Evolutionary conservation across 2,113 vertebrate genomes (phyloP), one percentile per base, ranked within the genome.

Genomic region (Gadus chalcogrammus): DNA sequence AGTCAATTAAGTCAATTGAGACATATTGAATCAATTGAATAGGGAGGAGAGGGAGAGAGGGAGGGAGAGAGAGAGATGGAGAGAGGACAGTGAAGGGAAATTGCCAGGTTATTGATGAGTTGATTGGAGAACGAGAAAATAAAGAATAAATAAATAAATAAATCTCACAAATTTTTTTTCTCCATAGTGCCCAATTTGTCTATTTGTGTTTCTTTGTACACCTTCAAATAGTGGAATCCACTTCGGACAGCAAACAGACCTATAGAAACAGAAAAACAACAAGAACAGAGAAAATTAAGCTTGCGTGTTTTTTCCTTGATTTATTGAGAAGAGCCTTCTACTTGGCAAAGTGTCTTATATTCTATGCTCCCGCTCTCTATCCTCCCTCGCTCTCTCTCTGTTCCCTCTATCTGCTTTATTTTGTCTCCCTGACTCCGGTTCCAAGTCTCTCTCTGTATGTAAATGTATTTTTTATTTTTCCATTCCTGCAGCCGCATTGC

Each of bases 271-370:
- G 72, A 24, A 31, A 31, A 31, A 31, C 4, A 83, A 87, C 70
- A 73, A 24, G 2, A 24, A 24, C 78, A 67, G 79, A 75, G 76
- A 82, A 58, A 82, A 82, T 77, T 76, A 64, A 53, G 64, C 38
- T 65, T 38, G n/a, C 74, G 63, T 38, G 61, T 72, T 67, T 81
- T 81, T 72, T 38, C 77, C 91, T 78, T 89, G 85, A 87, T 87
- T 78, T 81, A 71, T 76, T 58, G 72, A 48, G 70, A 77, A 65
- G 73, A 78, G 76, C 61, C 28, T 79, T 86, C 87, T 72, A 72
- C 76, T 83, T 83, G 83, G 83, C 82, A 86, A 86, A 83, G 81
- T 84, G 82, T 89, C 79, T 87, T 91, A 89, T 81, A 85, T 88
- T 77, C 72, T 87, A 88, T 85, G 70, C 67, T 77, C 58, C 31